phyloP scores from a whole-genome alignment of 2,888 invertebrate genomes.

The Eilema caniola region DNA sequence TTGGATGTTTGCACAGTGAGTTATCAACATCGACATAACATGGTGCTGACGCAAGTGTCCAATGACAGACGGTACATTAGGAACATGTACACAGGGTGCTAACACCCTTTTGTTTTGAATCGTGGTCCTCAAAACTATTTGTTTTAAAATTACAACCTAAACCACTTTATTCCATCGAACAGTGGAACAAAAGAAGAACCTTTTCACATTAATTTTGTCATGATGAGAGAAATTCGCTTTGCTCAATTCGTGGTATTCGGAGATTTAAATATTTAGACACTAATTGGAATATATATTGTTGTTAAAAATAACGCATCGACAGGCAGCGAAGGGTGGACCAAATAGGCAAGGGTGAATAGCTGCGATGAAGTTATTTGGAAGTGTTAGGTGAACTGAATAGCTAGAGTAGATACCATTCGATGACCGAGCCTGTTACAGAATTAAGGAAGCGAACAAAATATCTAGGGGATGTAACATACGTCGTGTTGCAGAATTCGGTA shows the following conservation, averaged over 20 bases:
- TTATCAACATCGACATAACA: not conserved
- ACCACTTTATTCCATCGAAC: not conserved
- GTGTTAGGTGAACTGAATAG: not conserved
- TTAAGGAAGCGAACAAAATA: too few species aligned
- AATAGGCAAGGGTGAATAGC: not conserved
- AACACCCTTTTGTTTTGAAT: constrained; percentile 60
- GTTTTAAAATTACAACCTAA: not conserved
- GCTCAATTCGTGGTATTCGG: not conserved
- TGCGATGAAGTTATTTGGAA: not conserved
- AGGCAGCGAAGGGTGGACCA: not conserved
- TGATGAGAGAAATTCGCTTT: not conserved
- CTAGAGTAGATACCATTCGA: not conserved
- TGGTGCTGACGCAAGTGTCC: constrained; percentile 37
- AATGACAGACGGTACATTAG: constrained; percentile 59
- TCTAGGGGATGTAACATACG: too few species aligned
- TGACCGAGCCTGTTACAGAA: not conserved
- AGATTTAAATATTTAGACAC: not conserved
- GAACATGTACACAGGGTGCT: constrained; percentile 78
- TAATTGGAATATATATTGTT: not conserved
- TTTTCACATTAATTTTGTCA: not conserved
- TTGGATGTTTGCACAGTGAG: constrained; percentile 42
- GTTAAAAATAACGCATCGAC: not conserved
- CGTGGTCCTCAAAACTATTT: not conserved
- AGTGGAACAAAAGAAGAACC: not conserved
- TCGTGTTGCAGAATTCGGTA: too few species aligned